A percentile compares a stretch with the other conserved stretches of the same genome.
Evolutionary conservation across 1,140 invertebrate genomes (phyloP).

Genomic region (Zeugodacus cucurbitae): DNA sequence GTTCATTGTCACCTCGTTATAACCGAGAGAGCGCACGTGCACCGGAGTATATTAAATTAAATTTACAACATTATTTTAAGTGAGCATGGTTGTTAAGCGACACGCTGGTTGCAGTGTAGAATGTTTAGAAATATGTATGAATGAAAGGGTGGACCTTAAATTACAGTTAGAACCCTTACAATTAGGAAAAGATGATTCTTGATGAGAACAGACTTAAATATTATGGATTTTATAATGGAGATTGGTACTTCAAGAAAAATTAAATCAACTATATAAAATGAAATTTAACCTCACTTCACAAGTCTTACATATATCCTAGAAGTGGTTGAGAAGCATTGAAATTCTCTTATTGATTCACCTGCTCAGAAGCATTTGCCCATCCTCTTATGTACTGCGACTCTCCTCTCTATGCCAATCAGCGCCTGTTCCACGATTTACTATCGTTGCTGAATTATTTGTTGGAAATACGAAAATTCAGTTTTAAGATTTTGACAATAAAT

Average conservation of each 20-base stretch:
- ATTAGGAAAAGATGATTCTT: too few relatives aligned
- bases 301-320: neutral
- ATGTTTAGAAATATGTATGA: neutral
- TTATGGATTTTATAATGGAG: too few relatives aligned
- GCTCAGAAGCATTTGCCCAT: neutral
- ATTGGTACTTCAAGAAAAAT: too few relatives aligned
- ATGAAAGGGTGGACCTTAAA: neutral
- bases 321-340: neutral
- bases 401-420: neutral
- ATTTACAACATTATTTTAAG: neutral
- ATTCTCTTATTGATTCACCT: neutral
- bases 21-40: neutral
- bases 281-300: neutral
- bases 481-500: neutral
- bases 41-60: constrained; percentile 12
- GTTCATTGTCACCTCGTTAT: neutral
- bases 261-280: neutral
- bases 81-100: neutral
- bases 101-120: neutral
- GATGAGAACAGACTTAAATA: too few relatives aligned
- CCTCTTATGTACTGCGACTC: neutral
- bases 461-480: neutral
- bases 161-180: too few relatives aligned
- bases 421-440: neutral
- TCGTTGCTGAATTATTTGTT: neutral